Conservation (phyloP, 2,888 invertebrate species). For the Mimumesa dahlbomi region DNA sequence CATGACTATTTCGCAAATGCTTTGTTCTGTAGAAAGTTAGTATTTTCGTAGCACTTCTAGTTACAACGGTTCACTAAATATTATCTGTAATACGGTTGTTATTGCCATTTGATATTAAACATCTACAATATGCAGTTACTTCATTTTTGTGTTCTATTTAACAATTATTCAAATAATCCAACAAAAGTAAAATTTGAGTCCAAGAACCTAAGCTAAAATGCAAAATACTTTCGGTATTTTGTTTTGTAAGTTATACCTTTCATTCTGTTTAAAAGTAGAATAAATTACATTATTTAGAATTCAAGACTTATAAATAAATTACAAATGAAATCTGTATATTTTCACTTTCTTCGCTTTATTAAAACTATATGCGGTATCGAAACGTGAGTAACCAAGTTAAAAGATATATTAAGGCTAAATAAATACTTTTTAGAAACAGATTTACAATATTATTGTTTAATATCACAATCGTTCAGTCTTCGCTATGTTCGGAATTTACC, state of each 20-base stretch:
- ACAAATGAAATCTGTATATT: slow-evolving; percentile 23
- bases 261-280: slow-evolving; percentile 16
- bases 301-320: not conserved
- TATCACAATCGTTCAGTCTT: slow-evolving; percentile 63
- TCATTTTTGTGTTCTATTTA: slow-evolving; percentile 1
- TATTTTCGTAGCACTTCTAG: slow-evolving; percentile 12
- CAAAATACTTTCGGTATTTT: slow-evolving; percentile 9
- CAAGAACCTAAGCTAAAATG: slow-evolving; percentile 9
- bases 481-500: slow-evolving; percentile 27
- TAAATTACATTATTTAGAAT: slow-evolving; percentile 20
- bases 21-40: slow-evolving; percentile 8
- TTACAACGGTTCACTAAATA: not conserved
- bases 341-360: slow-evolving; percentile 4
- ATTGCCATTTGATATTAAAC: slow-evolving; percentile 29
- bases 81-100: slow-evolving; percentile 3
- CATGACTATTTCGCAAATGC: slow-evolving; percentile 22
- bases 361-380: slow-evolving; percentile 4
- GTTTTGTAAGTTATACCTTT: not conserved
- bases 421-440: slow-evolving; percentile 26
- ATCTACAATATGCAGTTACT: slow-evolving; percentile 3
- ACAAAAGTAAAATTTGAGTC: slow-evolving; percentile 3
- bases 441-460: slow-evolving; percentile 23
- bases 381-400: slow-evolving; percentile 15
- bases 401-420: slow-evolving; percentile 14
- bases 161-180: slow-evolving; percentile 1